phyloP scores from a whole-genome alignment of 2,888 invertebrate genomes.

The Colletes collaris region DNA sequence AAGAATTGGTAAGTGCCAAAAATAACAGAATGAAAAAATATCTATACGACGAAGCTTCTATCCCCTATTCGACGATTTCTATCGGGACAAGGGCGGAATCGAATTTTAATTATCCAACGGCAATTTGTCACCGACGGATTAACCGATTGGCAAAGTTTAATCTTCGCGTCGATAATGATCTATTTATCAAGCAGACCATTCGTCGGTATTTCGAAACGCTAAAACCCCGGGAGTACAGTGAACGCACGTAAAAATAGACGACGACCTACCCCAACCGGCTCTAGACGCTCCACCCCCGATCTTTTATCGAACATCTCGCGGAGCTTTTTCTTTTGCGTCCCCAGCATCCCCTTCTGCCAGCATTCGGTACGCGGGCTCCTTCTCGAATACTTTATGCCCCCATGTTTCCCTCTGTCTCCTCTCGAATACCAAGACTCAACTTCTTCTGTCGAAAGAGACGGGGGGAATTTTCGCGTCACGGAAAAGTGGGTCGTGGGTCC shows the following conservation, averaged over 20 bases:
- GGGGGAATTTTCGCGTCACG: slow-evolving; percentile 46
- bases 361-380: slow-evolving; percentile 12
- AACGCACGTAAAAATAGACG: slow-evolving; percentile 64
- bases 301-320: slow-evolving; percentile 42
- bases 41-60: too few species aligned
- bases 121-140: slow-evolving; percentile 7
- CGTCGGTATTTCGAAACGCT: slow-evolving; percentile 53
- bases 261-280: slow-evolving; percentile 64
- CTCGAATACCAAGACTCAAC: slow-evolving; percentile 38
- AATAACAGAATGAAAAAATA: too few species aligned
- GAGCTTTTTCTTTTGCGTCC: slow-evolving; percentile 37
- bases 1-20: too few species aligned
- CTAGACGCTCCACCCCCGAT: slow-evolving; percentile 27
- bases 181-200: slow-evolving; percentile 34
- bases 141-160: slow-evolving; percentile 8
- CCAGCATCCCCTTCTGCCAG: slow-evolving; percentile 1
- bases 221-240: slow-evolving; percentile 43
- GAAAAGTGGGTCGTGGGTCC: slow-evolving; percentile 62
- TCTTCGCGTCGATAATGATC: slow-evolving; percentile 41
- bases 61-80: too few species aligned
- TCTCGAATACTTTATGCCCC: slow-evolving; percentile 50
- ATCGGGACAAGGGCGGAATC: too few species aligned
- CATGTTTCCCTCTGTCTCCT: slow-evolving; percentile 8
- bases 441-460: slow-evolving; percentile 23
- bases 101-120: slow-evolving; percentile 7